Conservation (phyloP, 2,797 vertebrate species). For the Acanthurus lineatus region DNA sequence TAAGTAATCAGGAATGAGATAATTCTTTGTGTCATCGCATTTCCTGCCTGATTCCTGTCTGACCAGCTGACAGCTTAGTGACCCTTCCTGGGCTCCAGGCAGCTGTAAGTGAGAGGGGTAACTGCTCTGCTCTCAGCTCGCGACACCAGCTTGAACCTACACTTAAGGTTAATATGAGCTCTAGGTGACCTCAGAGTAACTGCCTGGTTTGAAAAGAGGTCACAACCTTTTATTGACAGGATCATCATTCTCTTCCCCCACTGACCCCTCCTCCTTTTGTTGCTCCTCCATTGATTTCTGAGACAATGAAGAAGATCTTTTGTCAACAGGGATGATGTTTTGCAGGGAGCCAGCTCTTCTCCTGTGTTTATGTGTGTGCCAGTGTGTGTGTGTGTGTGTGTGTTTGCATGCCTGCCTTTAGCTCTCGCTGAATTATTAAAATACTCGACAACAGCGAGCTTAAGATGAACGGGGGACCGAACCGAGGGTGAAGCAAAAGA, state of each 20-base stretch:
- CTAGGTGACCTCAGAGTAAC: constrained; percentile 72
- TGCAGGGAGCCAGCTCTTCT: constrained; percentile 54
- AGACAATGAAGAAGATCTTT: constrained; percentile 76
- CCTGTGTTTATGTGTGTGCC: constrained; percentile 17
- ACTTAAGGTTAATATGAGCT: constrained; percentile 70
- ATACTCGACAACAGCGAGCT: constrained; percentile 25
- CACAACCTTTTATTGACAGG: constrained; percentile 80
- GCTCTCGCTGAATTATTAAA: constrained; percentile 66
- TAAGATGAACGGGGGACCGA: constrained; percentile 25
- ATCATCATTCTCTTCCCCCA: constrained; percentile 76
- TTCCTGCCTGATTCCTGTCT: constrained; percentile 57
- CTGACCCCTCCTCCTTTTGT: constrained; percentile 70
- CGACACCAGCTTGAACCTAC: constrained; percentile 69
- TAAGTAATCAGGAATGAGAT: background rate
- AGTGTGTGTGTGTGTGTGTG: constrained; percentile 26
- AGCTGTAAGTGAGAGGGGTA: background rate
- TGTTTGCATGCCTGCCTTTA: constrained; percentile 38
- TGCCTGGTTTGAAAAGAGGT: constrained; percentile 72
- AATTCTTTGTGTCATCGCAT: constrained; percentile 41
- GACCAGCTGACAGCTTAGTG: constrained; percentile 58
- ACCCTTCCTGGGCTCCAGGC: constrained; percentile 36
- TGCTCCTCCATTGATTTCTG: constrained; percentile 69
- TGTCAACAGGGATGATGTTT: constrained; percentile 67
- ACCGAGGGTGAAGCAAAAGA: constrained; percentile 23
- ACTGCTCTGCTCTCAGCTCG: constrained; percentile 6